Percentiles rank a stretch among this genome's conserved stretches.
These are phyloP conservation scores for Cerastis rubricosa DNA, from an alignment of 2,888 invertebrate genomes.

Conservation along the genomic window DNA sequence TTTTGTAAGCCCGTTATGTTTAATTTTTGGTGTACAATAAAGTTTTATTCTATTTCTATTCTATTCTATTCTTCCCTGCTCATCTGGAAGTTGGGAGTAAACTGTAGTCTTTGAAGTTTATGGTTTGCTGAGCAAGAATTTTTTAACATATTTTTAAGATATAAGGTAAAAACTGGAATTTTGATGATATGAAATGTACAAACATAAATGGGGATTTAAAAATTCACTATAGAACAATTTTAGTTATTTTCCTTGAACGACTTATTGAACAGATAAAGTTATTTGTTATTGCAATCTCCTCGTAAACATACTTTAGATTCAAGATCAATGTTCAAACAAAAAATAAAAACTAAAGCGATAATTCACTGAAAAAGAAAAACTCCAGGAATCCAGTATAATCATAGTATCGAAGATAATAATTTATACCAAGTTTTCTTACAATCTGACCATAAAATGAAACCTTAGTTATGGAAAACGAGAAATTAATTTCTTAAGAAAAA, in stretches of 20 bases:
- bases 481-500: slow-evolving; percentile 68
- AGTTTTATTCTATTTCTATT: too few species aligned
- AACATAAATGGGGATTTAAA: neutral
- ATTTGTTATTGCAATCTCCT: slow-evolving; percentile 26
- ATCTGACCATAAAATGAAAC: slow-evolving; percentile 58
- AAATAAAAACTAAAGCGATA: slow-evolving; percentile 39
- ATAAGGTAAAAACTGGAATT: neutral
- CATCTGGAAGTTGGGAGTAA: slow-evolving; percentile 10
- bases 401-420: slow-evolving; percentile 57
- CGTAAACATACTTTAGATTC: slow-evolving; percentile 50
- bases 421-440: slow-evolving; percentile 62
- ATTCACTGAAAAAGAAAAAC: slow-evolving; percentile 56
- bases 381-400: slow-evolving; percentile 54
- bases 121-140: neutral
- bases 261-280: slow-evolving; percentile 14
- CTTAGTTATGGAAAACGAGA: slow-evolving; percentile 61
- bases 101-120: neutral
- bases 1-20: too few species aligned
- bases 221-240: neutral
- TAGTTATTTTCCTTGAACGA: neutral
- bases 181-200: neutral
- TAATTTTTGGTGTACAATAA: too few species aligned
- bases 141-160: neutral
- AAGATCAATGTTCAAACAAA: slow-evolving; percentile 53
- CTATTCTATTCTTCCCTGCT: slow-evolving; percentile 33